Conservation (phyloP, 2,113 vertebrate species). For the Chrysochloris asiatica region DNA sequence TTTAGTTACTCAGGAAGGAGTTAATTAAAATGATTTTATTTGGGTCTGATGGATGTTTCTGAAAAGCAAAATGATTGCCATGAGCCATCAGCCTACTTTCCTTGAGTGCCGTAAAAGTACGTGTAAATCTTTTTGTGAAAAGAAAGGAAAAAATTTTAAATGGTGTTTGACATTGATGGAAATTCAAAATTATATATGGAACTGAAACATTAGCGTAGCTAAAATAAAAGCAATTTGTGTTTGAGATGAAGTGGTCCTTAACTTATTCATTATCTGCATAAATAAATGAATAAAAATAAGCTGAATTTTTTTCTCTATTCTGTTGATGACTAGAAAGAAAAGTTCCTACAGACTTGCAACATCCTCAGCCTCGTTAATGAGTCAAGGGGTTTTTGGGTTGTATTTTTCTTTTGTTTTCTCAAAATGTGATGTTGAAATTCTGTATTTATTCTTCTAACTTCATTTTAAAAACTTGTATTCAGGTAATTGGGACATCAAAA, state of each 20-base stretch:
- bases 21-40: slow-evolving; percentile 87
- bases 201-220: slow-evolving; percentile 81
- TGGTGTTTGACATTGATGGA: slow-evolving; percentile 76
- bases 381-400: too few species aligned
- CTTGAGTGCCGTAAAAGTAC: slow-evolving; percentile 81
- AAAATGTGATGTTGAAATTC: slow-evolving; percentile 17
- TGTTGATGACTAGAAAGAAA: slow-evolving; percentile 76
- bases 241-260: slow-evolving; percentile 84
- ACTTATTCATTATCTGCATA: slow-evolving; percentile 84
- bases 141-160: slow-evolving; percentile 43
- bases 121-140: slow-evolving; percentile 76
- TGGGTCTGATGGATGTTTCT: slow-evolving; percentile 82
- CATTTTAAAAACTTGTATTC: slow-evolving; percentile 32
- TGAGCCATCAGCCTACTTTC: slow-evolving; percentile 80
- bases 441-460: too few species aligned
- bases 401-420: slow-evolving; percentile 38
- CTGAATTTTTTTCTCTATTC: slow-evolving; percentile 65
- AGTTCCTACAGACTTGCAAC: slow-evolving; percentile 62
- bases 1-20: slow-evolving; percentile 94
- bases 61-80: slow-evolving; percentile 75
- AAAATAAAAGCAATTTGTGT: slow-evolving; percentile 82
- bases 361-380: neutral
- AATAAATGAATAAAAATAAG: slow-evolving; percentile 80
- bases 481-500: neutral
- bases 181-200: slow-evolving; percentile 80